These are phyloP conservation scores for Drosophila yooni DNA, from an alignment of 2,888 invertebrate species.

Conservation along the genomic window DNA sequence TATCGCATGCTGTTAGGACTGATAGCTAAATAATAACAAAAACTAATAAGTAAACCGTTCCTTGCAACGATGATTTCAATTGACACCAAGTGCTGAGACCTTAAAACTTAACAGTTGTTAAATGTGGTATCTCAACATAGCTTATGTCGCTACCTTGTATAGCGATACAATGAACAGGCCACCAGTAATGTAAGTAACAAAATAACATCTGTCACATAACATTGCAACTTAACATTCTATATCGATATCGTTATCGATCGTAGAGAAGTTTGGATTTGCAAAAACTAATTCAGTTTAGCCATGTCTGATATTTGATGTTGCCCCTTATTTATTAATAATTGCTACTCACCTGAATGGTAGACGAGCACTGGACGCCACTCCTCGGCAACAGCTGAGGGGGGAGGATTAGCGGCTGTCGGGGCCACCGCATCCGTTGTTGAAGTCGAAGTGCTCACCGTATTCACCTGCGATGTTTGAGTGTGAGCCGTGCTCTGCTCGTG, in stretches of 20 bases:
- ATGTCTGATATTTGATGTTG: not conserved
- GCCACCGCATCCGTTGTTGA: constrained; percentile 58
- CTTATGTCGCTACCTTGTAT: not conserved
- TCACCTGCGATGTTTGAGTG: constrained; percentile 56
- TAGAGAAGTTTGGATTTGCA: not conserved
- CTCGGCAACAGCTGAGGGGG: constrained; percentile 39
- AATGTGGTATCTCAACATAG: not conserved
- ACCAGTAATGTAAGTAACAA: not conserved
- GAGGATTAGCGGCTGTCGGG: constrained; percentile 27
- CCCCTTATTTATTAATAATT: not conserved
- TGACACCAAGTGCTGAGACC: not conserved
- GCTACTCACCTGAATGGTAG: constrained; percentile 76
- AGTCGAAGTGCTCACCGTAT: constrained; percentile 67
- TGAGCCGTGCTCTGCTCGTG: constrained; percentile 49
- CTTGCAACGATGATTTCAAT: not conserved
- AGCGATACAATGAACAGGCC: not conserved
- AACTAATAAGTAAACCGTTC: not conserved
- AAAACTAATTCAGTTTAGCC: not conserved
- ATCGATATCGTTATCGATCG: not conserved
- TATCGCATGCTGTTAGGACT: not conserved
- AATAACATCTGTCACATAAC: not conserved
- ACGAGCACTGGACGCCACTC: constrained; percentile 70
- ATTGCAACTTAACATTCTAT: not conserved
- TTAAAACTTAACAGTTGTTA: not conserved
- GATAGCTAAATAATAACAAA: not conserved